Base-by-base conservation (phyloP, 2,113 vertebrate genomes). In the Oreochromis aureus region DNA sequence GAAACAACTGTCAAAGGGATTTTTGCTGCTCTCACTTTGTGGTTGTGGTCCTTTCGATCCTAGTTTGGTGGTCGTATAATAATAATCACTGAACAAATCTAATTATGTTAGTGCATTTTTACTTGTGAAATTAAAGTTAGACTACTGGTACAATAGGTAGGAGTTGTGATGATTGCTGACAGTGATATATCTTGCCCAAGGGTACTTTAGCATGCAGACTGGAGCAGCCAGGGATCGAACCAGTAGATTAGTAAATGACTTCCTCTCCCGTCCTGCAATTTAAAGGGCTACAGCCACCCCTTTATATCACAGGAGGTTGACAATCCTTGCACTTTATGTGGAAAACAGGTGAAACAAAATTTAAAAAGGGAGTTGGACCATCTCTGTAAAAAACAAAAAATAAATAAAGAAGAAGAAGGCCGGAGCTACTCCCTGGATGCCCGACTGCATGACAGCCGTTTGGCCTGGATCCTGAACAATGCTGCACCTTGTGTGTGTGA, bases 381-480 rank as follows among this genome's bases (percentile, higher is more conserved):
- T 82, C 34, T 34, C 13, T 78, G 78, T 79, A 86, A 46, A 24
- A 18, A 39, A 16, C 3, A 4, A 27, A 82, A 56, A 51, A 78
- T 10, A 46, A 71, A 27, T 18, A 2, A 73, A 48, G 24, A 76
- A 46, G 71, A 76, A 19, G 15, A 51, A 51, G 46, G 46, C 24
- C 88, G 66, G 34, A 46, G 82, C 46, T 81, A 89, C 83, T 83
- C 34, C 59, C 81, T 82, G 54, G 83, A 63, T 30, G 83, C 66
- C 55, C 30, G 3, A 39, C 46, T 30, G 39, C 32, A 82, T 22
- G 48, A 56, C 16, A 10, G 73, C 80, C 3, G 54, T 87, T 90
- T 53, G 56, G 85, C 69, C 88, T 90, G 86, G 51, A 87, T 83
- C 73, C 66, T 78, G 87, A 92, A 92, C 90, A 93, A 90, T 83